phyloP scores from a whole-genome alignment of 2,113 vertebrate species.

The Micronycteris hirsuta region DNA sequence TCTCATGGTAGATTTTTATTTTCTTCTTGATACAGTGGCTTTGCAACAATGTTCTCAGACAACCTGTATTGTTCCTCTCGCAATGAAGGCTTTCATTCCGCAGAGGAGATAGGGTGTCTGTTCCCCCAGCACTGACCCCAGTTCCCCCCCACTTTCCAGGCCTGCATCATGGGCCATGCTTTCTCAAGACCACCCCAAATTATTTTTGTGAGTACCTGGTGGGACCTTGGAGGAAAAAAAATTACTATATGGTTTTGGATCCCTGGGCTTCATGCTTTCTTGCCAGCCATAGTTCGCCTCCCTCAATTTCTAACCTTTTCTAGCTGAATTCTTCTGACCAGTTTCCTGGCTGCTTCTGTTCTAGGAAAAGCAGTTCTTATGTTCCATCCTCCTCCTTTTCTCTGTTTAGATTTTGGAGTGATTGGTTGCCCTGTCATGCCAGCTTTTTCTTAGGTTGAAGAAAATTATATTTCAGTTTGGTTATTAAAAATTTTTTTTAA shows the following conservation, averaged over 20 bases:
- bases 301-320: neutral
- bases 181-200: neutral
- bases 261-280: neutral
- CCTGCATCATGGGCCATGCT: neutral
- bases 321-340: neutral
- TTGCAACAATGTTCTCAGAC: neutral
- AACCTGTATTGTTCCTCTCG: neutral
- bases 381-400: neutral
- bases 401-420: neutral
- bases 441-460: neutral
- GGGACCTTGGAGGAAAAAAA: neutral
- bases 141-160: no score
- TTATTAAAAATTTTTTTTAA: neutral
- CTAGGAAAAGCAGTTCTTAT: neutral
- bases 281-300: neutral
- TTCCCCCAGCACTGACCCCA: neutral
- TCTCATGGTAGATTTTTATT: neutral
- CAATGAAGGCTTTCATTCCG: neutral
- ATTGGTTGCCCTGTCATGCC: neutral
- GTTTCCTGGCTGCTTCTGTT: neutral
- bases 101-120: neutral
- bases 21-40: neutral
- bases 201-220: neutral
- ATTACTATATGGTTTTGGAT: neutral
- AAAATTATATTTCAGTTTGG: neutral